These are phyloP conservation scores for Pomatostomus ruficeps DNA, from an alignment of 2,113 vertebrate genomes.

Conservation along the genomic window DNA sequence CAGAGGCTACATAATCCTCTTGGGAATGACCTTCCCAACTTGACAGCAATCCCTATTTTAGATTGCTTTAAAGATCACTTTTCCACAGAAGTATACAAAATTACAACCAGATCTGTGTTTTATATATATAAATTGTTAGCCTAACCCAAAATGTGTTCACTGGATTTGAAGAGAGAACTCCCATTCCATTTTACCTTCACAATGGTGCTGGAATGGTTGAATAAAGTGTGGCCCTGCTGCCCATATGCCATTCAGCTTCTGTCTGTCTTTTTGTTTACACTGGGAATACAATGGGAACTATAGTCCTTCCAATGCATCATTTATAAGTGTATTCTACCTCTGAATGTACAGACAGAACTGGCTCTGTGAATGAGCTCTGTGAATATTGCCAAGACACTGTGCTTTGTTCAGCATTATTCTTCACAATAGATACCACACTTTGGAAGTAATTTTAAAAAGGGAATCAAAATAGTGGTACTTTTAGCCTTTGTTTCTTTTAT, in stretches of 20 bases:
- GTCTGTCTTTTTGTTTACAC: conserved; percentile 94
- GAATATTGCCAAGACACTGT: conserved; percentile 93
- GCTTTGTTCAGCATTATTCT: conserved; percentile 92
- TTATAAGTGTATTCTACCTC: conserved; percentile 91
- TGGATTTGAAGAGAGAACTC: conserved; percentile 52
- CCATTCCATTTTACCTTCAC: conserved; percentile 64
- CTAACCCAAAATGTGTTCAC: conserved; percentile 4
- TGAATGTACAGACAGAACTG: conserved; percentile 85
- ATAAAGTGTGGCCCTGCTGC: conserved; percentile 80
- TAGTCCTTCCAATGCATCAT: conserved; percentile 87
- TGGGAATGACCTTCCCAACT: conserved; percentile 1
- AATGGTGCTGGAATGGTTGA: conserved; percentile 75
- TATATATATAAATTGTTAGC: background rate
- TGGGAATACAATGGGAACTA: conserved; percentile 87
- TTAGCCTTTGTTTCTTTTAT: conserved; percentile 93
- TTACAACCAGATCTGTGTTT: background rate
- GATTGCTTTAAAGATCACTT: background rate
- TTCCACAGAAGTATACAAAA: background rate
- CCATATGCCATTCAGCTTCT: conserved; percentile 87
- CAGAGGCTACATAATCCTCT: background rate
- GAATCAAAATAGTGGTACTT: conserved; percentile 99
- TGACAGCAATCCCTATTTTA: background rate
- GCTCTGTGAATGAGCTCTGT: conserved; percentile 89
- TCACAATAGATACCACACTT: conserved; percentile 98
- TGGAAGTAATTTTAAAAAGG: conserved; percentile 98